A percentile compares a stretch with the other conserved stretches of the same genome.
These are phyloP conservation scores for Germaria angustata DNA, from an alignment of 2,888 invertebrate genomes.

Conservation along the genomic window DNA sequence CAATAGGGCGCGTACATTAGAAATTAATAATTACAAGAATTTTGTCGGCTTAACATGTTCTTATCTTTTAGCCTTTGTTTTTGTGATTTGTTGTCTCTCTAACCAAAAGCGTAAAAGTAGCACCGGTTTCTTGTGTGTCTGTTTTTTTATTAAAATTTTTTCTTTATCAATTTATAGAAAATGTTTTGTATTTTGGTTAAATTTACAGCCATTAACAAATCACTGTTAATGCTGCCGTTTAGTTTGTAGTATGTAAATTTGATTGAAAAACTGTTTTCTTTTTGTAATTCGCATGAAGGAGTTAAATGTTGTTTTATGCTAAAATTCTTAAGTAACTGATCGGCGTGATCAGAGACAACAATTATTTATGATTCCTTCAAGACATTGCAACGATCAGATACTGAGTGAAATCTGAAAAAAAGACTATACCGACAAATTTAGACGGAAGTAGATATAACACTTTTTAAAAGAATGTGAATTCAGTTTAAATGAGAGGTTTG, in stretches of 20 bases:
- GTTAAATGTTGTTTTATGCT: conserved; percentile 46
- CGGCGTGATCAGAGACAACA: conserved; percentile 41
- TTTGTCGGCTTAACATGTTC: conserved; percentile 50
- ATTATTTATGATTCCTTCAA: conserved; percentile 26
- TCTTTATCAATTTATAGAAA: neutral
- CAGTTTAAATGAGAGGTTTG: neutral
- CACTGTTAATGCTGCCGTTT: conserved; percentile 41
- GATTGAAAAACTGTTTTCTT: neutral
- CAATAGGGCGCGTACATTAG: conserved; percentile 61
- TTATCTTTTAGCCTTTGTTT: neutral
- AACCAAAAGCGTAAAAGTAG: conserved; percentile 36
- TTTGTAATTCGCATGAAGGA: conserved; percentile 62
- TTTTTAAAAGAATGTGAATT: neutral
- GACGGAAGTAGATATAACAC: neutral
- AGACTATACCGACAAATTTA: neutral
- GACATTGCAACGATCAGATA: neutral
- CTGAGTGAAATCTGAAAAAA: conserved; percentile 19
- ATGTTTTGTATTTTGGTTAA: conserved; percentile 25
- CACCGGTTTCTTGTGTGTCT: conserved; percentile 17
- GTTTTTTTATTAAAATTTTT: neutral
- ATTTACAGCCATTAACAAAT: conserved; percentile 35
- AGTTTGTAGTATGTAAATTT: conserved; percentile 31
- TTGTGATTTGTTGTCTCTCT: neutral
- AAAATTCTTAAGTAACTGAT: conserved; percentile 54
- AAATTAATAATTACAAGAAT: conserved; percentile 62